A percentile compares a stretch with the other conserved stretches of the same genome.
Evolutionary conservation across 2,113 vertebrate genomes (phyloP).

Genomic region (Orthochromis indermauri): DNA sequence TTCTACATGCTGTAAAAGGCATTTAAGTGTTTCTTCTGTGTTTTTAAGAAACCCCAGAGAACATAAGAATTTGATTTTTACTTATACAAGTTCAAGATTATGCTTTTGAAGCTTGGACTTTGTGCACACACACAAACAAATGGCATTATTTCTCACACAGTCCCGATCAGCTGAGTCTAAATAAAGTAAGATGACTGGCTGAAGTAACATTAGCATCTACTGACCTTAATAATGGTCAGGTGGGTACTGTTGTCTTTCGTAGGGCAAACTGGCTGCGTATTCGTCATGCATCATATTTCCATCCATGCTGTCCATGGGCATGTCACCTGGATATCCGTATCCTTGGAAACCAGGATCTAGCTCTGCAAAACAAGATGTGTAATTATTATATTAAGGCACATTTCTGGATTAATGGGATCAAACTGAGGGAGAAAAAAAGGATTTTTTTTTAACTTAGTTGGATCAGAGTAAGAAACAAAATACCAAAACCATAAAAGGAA

Average conservation of each 20-base stretch:
- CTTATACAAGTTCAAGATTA: not conserved
- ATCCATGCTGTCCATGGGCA: conserved; percentile 35
- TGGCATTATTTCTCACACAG: not conserved
- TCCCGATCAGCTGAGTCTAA: not conserved
- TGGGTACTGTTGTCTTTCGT: conserved; percentile 5
- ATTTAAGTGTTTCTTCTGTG: not conserved
- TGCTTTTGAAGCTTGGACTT: not conserved
- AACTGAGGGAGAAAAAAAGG: not conserved
- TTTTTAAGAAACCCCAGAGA: not conserved
- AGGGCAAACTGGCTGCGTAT: not conserved
- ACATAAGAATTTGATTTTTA: not conserved
- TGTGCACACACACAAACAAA: not conserved
- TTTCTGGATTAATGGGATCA: not conserved
- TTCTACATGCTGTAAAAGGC: not conserved
- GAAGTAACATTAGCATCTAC: not conserved
- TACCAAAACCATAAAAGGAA: conserved; percentile 24
- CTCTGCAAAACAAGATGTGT: conserved; percentile 35
- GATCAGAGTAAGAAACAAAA: not conserved
- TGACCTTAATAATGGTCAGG: conserved; percentile 51
- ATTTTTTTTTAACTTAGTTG: not conserved
- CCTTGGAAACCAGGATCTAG: conserved; percentile 23
- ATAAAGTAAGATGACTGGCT: not conserved
- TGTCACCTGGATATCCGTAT: not conserved
- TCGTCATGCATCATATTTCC: conserved; percentile 46
- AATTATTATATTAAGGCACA: not conserved